Evolutionary conservation across 2,113 vertebrate species (phyloP).

Genomic region (Rattus norvegicus): GRCr8 NC_086031.1:64468001-64468500

Average conservation of each 20-base stretch:
- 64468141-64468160: background rate
- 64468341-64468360: background rate
- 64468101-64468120: background rate
- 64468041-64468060: no score
- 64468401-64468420: background rate
- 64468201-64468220: no score
- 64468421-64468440: background rate
- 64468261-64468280: background rate
- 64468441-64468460: background rate
- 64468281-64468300: background rate
- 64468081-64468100: background rate
- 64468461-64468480: background rate
- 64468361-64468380: background rate
- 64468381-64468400: background rate
- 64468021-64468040: background rate
- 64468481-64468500: background rate
- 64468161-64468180: background rate
- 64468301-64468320: constrained; percentile 11
- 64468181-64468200: background rate
- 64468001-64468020: background rate
- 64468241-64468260: background rate
- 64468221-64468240: background rate
- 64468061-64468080: background rate
- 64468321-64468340: background rate
- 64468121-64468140: background rate